Evolutionary conservation across 2,797 vertebrate genomes (phyloP), one percentile per base, ranked within the genome.

Genomic region (Neosalanx taihuensis): DNA sequence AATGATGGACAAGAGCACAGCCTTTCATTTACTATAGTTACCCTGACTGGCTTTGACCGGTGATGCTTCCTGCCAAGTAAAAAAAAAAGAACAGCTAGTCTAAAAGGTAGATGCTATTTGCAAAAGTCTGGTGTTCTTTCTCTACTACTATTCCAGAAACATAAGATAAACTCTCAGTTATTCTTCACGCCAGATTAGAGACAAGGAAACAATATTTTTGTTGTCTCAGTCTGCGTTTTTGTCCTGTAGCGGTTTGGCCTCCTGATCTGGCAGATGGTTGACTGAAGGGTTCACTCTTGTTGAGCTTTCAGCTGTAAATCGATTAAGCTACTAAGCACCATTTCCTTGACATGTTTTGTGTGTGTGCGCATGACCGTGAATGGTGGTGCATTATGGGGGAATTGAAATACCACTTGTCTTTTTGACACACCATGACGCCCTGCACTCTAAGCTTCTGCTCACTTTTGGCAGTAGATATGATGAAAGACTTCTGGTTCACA

Each of bases 401-500:
- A 41, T 18, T 29, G 49, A 26, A 29, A 33, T 4, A 67, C 49
- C 66, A 56, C 26, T 7, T 56, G 46, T 56, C 30, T 56, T 67
- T 56, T 67, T 29, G 30, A 67, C 12, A 46, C 37, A 10, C 37
- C 9, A 7, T 41, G 37, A 41, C 37, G 9, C 10, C 17, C 51
- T 53, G 18, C 51, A 53, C 51, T 53, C 18, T 46, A 46, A 46
- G 10, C 12, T 4, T 18, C 17, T 56, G 51, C 15, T 56, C 6
- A 56, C 23, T 26, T 61, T 61, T 61, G 12, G 23, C 59, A 61
- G 59, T 60, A 26, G 57, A 58, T 58, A 58, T 58, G 57, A 58
- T n/a, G 56, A 57, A 41, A 41, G 37, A 57, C 18, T 57, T 58
- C n/a, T 26, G 59, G 13, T 29, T 29, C 20, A 59, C 6, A 20